These are phyloP conservation scores for Psilanteris sp. DNA, from an alignment of 1,140 invertebrate species.

Conservation along the genomic window DNA sequence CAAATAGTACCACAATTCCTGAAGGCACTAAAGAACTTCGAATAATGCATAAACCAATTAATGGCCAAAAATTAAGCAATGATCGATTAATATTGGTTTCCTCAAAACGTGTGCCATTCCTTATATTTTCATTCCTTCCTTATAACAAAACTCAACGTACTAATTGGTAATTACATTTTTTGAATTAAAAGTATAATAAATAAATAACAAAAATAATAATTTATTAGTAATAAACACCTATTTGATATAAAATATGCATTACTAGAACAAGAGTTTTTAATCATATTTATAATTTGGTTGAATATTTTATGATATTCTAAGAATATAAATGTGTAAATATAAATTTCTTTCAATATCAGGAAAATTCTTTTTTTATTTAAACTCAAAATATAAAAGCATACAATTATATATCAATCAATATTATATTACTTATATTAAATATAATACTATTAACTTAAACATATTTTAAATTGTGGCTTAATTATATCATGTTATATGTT, in stretches of 20 bases:
- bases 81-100: constrained; percentile 89
- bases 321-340: too few species aligned
- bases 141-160: constrained; percentile 85
- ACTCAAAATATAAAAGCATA: too few species aligned
- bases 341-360: too few species aligned
- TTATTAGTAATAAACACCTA: too few species aligned
- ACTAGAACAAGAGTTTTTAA: too few species aligned
- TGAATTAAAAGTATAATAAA: not conserved
- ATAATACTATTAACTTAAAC: not conserved
- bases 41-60: constrained; percentile 79
- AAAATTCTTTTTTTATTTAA: too few species aligned
- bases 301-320: too few species aligned
- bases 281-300: too few species aligned
- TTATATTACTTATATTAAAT: not conserved
- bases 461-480: constrained; percentile 23
- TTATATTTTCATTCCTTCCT: constrained; percentile 90
- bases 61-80: constrained; percentile 85
- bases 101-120: constrained; percentile 86
- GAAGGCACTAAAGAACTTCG: constrained; percentile 76
- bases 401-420: too few species aligned
- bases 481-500: too few species aligned
- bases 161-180: constrained; percentile 81
- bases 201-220: too few species aligned
- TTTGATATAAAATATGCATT: too few species aligned
- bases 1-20: constrained; percentile 75